A percentile compares a stretch with the other conserved stretches of the same genome.
These are phyloP conservation scores for Bradynema listronoti DNA, from an alignment of 1,140 invertebrate genomes.

Conservation along the genomic window DNA sequence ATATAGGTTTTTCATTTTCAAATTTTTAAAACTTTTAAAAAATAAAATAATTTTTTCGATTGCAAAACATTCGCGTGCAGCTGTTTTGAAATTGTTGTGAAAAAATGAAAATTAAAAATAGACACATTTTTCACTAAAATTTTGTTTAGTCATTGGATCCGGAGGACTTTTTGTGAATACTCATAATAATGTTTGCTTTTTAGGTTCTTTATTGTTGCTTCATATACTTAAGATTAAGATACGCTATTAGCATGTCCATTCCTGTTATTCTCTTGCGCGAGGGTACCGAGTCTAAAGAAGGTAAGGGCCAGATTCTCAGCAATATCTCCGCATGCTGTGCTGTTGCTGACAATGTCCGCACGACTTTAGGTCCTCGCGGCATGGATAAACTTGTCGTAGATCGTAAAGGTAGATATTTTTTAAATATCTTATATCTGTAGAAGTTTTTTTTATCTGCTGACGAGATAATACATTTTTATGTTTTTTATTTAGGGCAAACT, in stretches of 20 bases:
- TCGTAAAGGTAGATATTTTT: conserved; percentile 61
- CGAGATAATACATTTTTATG: neutral
- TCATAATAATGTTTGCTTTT: no score
- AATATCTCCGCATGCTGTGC: conserved; percentile 99
- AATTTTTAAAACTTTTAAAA: no score
- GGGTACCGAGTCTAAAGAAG: conserved; percentile 91
- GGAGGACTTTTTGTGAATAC: no score
- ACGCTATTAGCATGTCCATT: conserved; percentile 19
- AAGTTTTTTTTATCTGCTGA: neutral
- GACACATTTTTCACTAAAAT: no score
- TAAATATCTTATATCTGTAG: neutral
- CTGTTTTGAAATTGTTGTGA: no score
- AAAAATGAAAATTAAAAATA: no score
- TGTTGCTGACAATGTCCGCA: conserved; percentile 86
- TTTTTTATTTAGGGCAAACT: conserved; percentile 67
- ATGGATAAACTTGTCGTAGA: conserved; percentile 99
- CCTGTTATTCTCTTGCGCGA: conserved; percentile 96
- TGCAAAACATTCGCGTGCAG: no score
- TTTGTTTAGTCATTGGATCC: no score
- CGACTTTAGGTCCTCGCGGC: conserved; percentile 91
- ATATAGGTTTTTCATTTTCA: no score
- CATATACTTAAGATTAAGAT: no score
- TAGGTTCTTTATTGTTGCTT: no score
- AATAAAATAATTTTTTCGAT: no score
- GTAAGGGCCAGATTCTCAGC: conserved; percentile 86